Evolutionary conservation across 2,113 vertebrate genomes (phyloP), one percentile per base, ranked within the genome.

Genomic region (Lepisosteus osseus): DNA sequence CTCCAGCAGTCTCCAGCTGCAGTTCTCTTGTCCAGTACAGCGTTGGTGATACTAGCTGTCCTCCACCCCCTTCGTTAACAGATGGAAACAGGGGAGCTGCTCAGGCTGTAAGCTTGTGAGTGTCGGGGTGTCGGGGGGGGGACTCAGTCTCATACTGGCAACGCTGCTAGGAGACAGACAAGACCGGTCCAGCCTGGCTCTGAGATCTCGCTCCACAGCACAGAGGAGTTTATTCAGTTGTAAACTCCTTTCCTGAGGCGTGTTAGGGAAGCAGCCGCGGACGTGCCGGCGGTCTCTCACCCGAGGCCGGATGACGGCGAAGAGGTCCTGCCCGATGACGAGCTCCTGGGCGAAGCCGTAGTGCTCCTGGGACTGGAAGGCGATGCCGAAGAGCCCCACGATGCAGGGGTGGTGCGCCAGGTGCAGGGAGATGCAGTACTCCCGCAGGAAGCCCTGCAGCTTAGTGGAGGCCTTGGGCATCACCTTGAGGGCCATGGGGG

Each of bases 271-370:
- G 4, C n/a, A 72, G 47, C 47, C 47, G 47, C 12, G 13, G 9
- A 42, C 47, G 6, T 3, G 14, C 68, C 15, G 7, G 3, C 51
- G 44, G 51, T 11, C 65, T 15, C 91, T 86, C 80, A 98, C 96
- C 68, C 92, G 92, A 14, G 96, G 96, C 77, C 95, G 90, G 84
- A 99, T 98, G 87, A 96, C 90, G 63, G 93, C 85, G 62, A 98
- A 97, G 74, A 98, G 91, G 78, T 98, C 96, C n/a, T 91, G 92
- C 0, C 95, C 94, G 54, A 94, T 86, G 0, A 95, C 87, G 0
- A 96, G 91, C 81, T 99, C 95, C 0, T 93, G 96, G 54, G 96
- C 92, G 70, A 97, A 98, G 72, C 93, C 95, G 12, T 97, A 99
- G 81, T 95, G 92, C 55, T 90, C 83, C 6, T 88, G 77, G 0